phyloP scores from a whole-genome alignment of 2,797 vertebrate species.

The Pseudomugil tenellus region DNA sequence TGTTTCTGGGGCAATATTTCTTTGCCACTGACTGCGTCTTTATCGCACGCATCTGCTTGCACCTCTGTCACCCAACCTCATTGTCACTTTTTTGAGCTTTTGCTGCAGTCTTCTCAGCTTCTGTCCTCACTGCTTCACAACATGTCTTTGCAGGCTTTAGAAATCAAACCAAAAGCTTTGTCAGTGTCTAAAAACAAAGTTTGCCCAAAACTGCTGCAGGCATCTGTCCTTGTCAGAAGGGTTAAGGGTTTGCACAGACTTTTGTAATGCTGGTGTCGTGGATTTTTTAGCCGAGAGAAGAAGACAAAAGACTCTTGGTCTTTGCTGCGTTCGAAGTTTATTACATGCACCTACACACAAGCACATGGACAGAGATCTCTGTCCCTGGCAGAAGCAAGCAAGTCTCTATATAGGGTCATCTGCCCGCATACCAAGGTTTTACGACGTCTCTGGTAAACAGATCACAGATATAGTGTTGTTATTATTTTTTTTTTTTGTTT shows the following conservation, averaged over 20 bases:
- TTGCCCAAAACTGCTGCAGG: conserved; percentile 28
- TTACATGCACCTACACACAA: no score
- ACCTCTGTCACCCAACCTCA: conserved; percentile 66
- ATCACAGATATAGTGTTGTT: conserved; percentile 10
- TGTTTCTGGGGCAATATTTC: conserved; percentile 44
- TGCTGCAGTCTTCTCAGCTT: conserved; percentile 24
- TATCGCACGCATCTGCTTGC: conserved; percentile 43
- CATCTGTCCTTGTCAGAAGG: conserved; percentile 44
- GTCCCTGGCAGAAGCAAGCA: no score
- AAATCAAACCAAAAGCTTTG: conserved; percentile 13
- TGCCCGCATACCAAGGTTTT: conserved; percentile 17
- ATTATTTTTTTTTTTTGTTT: conserved; percentile 34
- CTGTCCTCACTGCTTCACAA: conserved; percentile 13
- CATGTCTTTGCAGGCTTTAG: conserved; percentile 11
- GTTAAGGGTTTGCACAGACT: conserved; percentile 41
- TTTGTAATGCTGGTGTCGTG: conserved; percentile 64
- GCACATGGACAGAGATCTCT: no score
- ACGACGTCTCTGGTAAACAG: no score
- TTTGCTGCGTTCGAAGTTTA: no score
- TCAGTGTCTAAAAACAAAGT: conserved; percentile 19
- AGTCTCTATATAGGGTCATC: no score
- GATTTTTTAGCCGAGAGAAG: no score
- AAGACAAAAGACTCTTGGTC: no score
- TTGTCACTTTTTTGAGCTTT: conserved; percentile 44
- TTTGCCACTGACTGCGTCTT: conserved; percentile 47